Evolutionary conservation across 2,888 invertebrate genomes (phyloP), one percentile per base, ranked within the genome.

Genomic region (Xanthostigma xanthostigma): DNA sequence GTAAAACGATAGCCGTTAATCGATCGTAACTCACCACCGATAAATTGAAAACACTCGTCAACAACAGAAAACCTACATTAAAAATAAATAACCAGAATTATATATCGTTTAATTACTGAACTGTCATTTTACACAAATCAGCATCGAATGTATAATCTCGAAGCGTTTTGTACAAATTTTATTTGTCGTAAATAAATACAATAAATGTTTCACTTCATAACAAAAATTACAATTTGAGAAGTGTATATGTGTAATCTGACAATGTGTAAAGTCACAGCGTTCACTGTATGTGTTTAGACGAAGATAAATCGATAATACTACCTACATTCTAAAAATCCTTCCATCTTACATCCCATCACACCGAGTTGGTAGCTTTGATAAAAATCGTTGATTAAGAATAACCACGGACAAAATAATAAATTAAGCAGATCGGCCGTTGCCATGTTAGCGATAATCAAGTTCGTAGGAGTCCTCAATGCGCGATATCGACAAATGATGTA

Each of bases 11-110:
- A 8, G 86, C 86, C 3, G 87, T 84, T 27, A 91, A 69, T 14
- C 91, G 75, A 61, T 91, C 89, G 59, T 87, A 88, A 45, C 86
- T 87, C 0, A 91, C 83, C 17, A 81, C 74, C 36, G 84, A 79
- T 50, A 91, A 71, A 49, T 84, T 88, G 51, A 84, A 75, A 0
- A 90, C 84, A 42, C 84, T 82, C 3, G 86, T 79, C 45, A 91
- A 68, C 2, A 90, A 71, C 45, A 86, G 71, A 0, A 81, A 70
- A 41, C 82, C 86, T 79, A 67, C 33, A 64, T 43, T 13, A 41
- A 43, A 45, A 40, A 14, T 12, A 6, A 34, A 27, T 27, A 27
- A 27, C 6, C 27, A 27, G 6, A 27, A 27, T 27, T 27, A 27
- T 27, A 6, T 27, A 47, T 46, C 9, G 33, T 38, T 14, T 13